Evolutionary conservation across 92 coral and sea anemone genomes (phyloP).

Genomic region (Zoanthus solanderi): DNA sequence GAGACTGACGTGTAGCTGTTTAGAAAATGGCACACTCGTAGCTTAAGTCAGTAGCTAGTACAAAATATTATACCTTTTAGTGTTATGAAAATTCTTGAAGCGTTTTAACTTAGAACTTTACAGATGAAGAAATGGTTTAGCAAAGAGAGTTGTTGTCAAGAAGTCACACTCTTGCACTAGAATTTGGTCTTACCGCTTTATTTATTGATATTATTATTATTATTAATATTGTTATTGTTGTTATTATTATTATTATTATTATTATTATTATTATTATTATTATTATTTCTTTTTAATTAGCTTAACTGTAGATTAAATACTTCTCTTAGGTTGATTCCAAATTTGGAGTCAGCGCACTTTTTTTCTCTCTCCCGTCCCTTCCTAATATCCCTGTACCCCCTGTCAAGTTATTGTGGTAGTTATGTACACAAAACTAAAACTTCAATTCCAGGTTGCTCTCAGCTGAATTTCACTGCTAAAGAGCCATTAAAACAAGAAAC

Average conservation of each 20-base stretch:
- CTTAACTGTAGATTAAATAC: neutral
- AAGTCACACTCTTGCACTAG: neutral
- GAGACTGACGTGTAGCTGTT: neutral
- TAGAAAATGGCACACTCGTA: neutral
- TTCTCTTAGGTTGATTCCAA: neutral
- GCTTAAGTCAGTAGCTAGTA: slow-evolving; percentile 19
- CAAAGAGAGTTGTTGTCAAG: neutral
- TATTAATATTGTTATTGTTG: neutral
- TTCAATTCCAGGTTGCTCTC: no score
- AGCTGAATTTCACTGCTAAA: no score
- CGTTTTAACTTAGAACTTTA: neutral
- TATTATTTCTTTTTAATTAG: no score
- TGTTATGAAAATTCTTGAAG: slow-evolving; percentile 9
- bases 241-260: neutral
- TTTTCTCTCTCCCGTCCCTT: neutral
- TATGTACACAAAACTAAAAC: no score
- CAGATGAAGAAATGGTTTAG: neutral
- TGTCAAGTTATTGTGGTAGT: neutral
- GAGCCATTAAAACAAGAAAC: no score
- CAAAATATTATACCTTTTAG: slow-evolving; percentile 10
- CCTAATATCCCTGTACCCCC: neutral
- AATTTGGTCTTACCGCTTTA: neutral
- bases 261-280: neutral
- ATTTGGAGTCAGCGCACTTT: neutral
- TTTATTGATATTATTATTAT: neutral